Evolutionary conservation across 2,113 vertebrate genomes (phyloP), one percentile per base, ranked within the genome.

Genomic region (Mohoua ochrocephala): DNA sequence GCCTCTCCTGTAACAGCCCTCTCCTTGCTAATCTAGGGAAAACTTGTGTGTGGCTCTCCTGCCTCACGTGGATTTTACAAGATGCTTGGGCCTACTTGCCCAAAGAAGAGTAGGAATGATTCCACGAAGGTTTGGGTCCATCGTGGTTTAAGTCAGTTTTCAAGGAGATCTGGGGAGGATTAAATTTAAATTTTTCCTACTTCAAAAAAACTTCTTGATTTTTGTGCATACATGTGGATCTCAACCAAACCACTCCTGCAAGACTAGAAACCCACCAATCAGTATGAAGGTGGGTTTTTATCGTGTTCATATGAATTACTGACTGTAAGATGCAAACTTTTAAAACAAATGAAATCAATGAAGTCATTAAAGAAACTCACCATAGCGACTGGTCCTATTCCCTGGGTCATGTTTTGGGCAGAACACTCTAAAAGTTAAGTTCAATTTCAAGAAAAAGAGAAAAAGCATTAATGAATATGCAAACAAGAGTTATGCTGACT

Each of bases 351-450:
- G 0, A 75, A 75, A 95, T 87, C 56, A 92, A 96, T 9, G 24
- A 95, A 92, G 57, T 64, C 42, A 78, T 84, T 60, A 82, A 97
- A 91, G 64, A 91, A 94, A 97, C 97, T 97, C 92, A 97, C 97
- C 97, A 42, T 49, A 95, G 83, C 35, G 77, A 89, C 50, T 93
- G 91, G 53, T 93, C 93, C 68, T 94, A 94, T 90, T 97, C 75
- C 39, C 83, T 84, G 96, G 91, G 84, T 91, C 95, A 95, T 98
- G 98, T 59, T 97, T 94, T 95, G 83, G 89, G 96, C 98, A 98
- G 78, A 97, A 96, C 75, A 98, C 80, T 92, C 98, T 98, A 96
- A 97, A 97, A 97, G 71, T 92, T 44, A 69, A 92, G 71, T 92
- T 75, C 42, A 78, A 84, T 98, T 97, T 91, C 63, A 97, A 91